Evolutionary conservation across 2,888 invertebrate genomes (phyloP).

Genomic region (Standfussiana lucernea): DNA sequence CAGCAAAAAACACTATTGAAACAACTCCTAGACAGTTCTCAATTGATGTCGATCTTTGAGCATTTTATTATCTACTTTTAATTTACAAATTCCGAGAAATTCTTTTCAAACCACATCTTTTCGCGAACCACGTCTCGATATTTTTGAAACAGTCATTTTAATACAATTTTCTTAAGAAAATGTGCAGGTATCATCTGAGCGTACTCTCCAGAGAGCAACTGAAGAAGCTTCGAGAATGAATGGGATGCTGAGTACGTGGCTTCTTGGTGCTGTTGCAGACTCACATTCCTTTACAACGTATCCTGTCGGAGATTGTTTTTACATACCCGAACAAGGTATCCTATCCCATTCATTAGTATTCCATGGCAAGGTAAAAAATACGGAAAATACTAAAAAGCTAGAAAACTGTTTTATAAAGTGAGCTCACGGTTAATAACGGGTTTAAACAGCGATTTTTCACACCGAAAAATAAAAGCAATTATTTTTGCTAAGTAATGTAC

Average conservation of each 20-base stretch:
- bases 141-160: neutral
- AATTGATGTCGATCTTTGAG: slow-evolving; percentile 39
- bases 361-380: neutral
- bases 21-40: slow-evolving; percentile 63
- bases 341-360: slow-evolving; percentile 14
- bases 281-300: slow-evolving; percentile 19
- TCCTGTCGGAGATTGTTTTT: slow-evolving; percentile 17
- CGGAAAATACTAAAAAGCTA: too few relatives aligned
- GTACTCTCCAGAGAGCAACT: neutral
- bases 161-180: neutral
- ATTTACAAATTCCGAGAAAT: slow-evolving; percentile 2
- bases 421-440: neutral
- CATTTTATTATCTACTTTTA: slow-evolving; percentile 21
- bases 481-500: neutral
- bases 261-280: neutral
- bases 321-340: slow-evolving; percentile 1
- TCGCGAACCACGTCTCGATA: neutral
- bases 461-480: neutral
- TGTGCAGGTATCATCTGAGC: neutral
- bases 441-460: neutral
- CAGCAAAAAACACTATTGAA: slow-evolving; percentile 79
- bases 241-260: slow-evolving; percentile 12
- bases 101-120: neutral
- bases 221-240: slow-evolving; percentile 6
- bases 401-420: neutral